phyloP scores from a whole-genome alignment of 1,140 invertebrate genomes.

The Lucilia cuprina region DNA sequence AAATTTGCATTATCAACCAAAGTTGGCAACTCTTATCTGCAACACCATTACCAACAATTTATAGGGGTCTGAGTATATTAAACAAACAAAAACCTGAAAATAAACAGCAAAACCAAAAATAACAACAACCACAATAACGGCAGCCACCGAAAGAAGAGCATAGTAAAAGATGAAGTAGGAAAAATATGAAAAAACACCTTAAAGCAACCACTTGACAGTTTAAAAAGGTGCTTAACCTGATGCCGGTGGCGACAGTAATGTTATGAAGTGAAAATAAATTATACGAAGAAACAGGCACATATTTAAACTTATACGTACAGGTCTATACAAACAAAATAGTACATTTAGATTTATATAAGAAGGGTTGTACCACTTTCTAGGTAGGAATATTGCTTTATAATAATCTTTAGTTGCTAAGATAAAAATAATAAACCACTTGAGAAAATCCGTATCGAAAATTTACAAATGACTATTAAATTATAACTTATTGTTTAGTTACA shows the following conservation, averaged over 20 bases:
- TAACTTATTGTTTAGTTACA: too few relatives aligned
- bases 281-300: not conserved
- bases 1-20: too few relatives aligned
- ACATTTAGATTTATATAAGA: too few relatives aligned
- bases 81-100: not conserved
- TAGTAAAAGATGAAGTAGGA: not conserved
- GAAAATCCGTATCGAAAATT: too few relatives aligned
- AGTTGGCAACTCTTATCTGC: not conserved
- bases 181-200: slow-evolving; percentile 22
- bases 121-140: not conserved
- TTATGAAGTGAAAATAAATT: slow-evolving; percentile 33
- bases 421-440: too few relatives aligned
- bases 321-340: too few relatives aligned
- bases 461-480: too few relatives aligned
- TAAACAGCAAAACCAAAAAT: not conserved
- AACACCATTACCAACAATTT: not conserved
- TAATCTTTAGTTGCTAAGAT: too few relatives aligned
- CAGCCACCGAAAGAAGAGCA: not conserved
- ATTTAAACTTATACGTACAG: too few relatives aligned
- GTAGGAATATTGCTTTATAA: too few relatives aligned
- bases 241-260: slow-evolving; percentile 30
- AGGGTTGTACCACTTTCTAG: too few relatives aligned
- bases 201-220: slow-evolving; percentile 29
- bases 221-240: slow-evolving; percentile 33
- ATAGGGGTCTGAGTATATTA: not conserved